phyloP scores from a whole-genome alignment of 1,140 invertebrate genomes.

The Lepidurus arcticus region DNA sequence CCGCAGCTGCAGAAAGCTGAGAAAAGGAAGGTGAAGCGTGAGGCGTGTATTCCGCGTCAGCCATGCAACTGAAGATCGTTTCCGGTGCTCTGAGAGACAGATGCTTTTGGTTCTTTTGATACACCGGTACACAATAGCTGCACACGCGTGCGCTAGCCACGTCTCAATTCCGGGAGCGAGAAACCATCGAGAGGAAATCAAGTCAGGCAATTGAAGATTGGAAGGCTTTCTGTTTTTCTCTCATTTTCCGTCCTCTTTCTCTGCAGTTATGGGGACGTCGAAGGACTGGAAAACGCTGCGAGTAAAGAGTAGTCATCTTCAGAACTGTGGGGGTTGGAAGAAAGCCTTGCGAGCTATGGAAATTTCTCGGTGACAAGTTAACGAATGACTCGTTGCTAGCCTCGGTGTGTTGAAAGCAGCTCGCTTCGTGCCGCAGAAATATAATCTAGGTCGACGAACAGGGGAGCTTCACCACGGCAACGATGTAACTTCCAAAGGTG shows the following conservation, averaged over 20 bases:
- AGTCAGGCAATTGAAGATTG: neutral
- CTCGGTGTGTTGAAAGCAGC: neutral
- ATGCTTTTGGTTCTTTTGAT: slow-evolving; percentile 9
- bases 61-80: slow-evolving; percentile 19
- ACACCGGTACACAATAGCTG: slow-evolving; percentile 16
- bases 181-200: slow-evolving; percentile 14
- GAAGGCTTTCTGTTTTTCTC: neutral
- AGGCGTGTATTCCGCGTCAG: slow-evolving; percentile 1
- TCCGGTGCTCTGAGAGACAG: slow-evolving; percentile 16
- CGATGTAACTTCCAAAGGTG: neutral
- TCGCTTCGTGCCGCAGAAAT: neutral
- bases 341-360: neutral
- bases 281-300: no score
- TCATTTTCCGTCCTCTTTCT: neutral
- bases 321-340: no score
- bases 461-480: neutral
- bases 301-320: no score
- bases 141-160: slow-evolving; percentile 7
- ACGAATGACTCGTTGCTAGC: neutral
- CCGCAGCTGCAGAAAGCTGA: neutral
- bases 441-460: neutral
- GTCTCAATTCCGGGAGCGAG: slow-evolving; percentile 4
- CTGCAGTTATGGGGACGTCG: no score
- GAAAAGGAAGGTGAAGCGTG: neutral
- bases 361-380: neutral